These are phyloP conservation scores for Ammodytes marinus DNA, from an alignment of 2,113 vertebrate genomes.

Conservation along the genomic window DNA sequence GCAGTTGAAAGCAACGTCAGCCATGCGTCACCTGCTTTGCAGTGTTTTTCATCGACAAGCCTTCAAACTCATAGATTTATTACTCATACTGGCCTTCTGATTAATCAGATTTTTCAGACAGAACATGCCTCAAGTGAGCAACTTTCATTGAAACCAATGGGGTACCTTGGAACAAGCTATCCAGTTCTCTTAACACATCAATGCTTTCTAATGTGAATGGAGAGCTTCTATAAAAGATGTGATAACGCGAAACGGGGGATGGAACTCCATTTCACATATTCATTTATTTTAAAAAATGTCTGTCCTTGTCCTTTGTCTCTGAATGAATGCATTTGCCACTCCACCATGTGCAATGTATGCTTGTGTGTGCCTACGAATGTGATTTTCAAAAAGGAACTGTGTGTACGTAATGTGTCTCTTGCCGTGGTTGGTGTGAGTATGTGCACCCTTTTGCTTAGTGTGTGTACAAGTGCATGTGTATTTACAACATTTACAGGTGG, in stretches of 20 bases:
- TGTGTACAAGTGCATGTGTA: background rate
- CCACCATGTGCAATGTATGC: background rate
- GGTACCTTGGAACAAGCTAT: background rate
- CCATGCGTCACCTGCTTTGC: background rate
- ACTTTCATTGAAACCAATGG: background rate
- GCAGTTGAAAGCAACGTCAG: constrained; percentile 5
- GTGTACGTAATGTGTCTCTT: background rate
- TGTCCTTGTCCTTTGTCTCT: background rate
- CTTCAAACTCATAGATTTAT: background rate
- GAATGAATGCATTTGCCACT: background rate
- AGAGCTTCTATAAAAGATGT: background rate
- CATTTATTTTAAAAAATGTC: background rate
- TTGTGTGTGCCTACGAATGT: background rate
- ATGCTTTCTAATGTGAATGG: background rate
- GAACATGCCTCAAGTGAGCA: background rate
- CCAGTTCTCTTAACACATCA: background rate
- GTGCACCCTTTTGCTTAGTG: background rate
- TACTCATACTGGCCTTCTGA: background rate
- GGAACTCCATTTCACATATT: background rate
- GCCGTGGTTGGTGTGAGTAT: background rate
- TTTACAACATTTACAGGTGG: constrained; percentile 11
- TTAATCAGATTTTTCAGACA: background rate
- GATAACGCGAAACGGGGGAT: background rate
- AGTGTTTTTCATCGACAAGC: background rate
- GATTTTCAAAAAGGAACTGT: background rate